A percentile compares a stretch with the other conserved stretches of the same genome.
These are phyloP conservation scores for Nemotelus nigrinus DNA, from an alignment of 2,888 invertebrate genomes.

Conservation along the genomic window DNA sequence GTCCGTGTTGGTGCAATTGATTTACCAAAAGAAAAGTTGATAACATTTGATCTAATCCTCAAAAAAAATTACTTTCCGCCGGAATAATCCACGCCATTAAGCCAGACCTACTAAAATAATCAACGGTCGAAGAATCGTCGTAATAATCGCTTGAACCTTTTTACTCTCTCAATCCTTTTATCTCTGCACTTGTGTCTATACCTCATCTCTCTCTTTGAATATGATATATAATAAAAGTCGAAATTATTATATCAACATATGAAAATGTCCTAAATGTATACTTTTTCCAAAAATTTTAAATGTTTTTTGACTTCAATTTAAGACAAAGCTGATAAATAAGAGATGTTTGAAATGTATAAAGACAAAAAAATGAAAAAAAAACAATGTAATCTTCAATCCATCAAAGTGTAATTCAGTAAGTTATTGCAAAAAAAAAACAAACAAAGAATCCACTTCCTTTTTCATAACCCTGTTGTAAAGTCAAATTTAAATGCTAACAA, in stretches of 20 bases:
- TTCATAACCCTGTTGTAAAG: conserved; percentile 28
- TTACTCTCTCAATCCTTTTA: conserved; percentile 36
- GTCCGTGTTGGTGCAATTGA: background rate
- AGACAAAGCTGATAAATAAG: conserved; percentile 30
- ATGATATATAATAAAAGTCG: conserved; percentile 13
- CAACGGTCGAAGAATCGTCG: background rate
- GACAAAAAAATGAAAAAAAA: background rate
- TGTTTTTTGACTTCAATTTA: conserved; percentile 44
- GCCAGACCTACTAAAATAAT: background rate
- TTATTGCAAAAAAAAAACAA: conserved; percentile 25
- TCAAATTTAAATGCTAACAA: conserved; percentile 31
- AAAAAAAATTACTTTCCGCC: too few relatives aligned
- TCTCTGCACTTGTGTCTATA: conserved; percentile 42
- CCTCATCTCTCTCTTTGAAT: conserved; percentile 18
- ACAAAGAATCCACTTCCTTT: conserved; percentile 34
- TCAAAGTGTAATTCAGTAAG: conserved; percentile 29
- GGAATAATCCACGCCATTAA: conserved; percentile 5
- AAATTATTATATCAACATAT: conserved; percentile 12
- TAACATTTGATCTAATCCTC: too few relatives aligned
- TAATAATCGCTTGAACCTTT: conserved; percentile 32
- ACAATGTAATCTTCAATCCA: conserved; percentile 19
- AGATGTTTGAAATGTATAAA: conserved; percentile 27
- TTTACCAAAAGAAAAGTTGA: background rate
- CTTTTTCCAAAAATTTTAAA: conserved; percentile 43
- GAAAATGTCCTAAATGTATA: conserved; percentile 41